Conservation (phyloP, 2,888 invertebrate genomes). For the Dasypolia templi region DNA sequence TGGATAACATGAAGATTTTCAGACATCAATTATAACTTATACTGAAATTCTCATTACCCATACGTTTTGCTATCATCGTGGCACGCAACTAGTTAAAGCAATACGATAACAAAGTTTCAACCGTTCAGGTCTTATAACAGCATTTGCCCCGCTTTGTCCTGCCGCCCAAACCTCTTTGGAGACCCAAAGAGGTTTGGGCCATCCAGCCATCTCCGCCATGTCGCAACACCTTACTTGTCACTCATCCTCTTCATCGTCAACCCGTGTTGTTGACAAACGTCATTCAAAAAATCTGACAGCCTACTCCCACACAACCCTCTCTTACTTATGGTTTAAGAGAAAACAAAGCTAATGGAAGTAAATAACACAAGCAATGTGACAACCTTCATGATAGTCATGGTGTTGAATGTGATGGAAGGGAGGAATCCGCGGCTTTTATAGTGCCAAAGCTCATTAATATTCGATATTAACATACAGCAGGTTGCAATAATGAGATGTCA, state of each 20-base stretch:
- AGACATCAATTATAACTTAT: background rate
- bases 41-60: background rate
- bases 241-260: slow-evolving; percentile 11
- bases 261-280: slow-evolving; percentile 39
- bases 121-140: slow-evolving; percentile 72
- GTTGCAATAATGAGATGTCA: slow-evolving; percentile 55
- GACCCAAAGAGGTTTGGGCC: too few species aligned
- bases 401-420: slow-evolving; percentile 29
- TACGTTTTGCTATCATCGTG: background rate
- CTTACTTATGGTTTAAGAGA: slow-evolving; percentile 2
- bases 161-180: slow-evolving; percentile 14
- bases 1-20: background rate
- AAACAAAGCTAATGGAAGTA: background rate
- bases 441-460: slow-evolving; percentile 58
- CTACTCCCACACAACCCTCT: slow-evolving; percentile 61
- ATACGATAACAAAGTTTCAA: slow-evolving; percentile 68
- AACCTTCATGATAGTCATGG: slow-evolving; percentile 48
- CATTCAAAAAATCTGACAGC: slow-evolving; percentile 53
- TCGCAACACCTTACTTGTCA: slow-evolving; percentile 38
- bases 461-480: slow-evolving; percentile 54
- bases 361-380: slow-evolving; percentile 26
- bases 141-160: slow-evolving; percentile 62
- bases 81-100: slow-evolving; percentile 49
- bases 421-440: slow-evolving; percentile 59
- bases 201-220: slow-evolving; percentile 20